Conservation (phyloP, 2,113 vertebrate genomes). For the Paedocypris sp. region DNA sequence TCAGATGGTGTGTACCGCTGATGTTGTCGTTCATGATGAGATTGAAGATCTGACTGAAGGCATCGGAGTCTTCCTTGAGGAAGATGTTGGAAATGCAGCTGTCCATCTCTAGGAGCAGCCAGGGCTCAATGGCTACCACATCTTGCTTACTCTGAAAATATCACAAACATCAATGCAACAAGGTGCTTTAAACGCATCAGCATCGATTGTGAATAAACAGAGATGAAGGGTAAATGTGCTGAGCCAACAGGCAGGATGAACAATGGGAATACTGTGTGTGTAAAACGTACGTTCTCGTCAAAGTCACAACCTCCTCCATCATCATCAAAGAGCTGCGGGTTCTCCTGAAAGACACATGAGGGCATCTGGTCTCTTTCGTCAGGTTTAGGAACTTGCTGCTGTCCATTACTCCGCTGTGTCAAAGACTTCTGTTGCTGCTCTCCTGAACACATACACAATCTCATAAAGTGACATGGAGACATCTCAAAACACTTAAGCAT, state of each 20-base stretch:
- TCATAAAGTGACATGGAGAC: no score
- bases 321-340: conserved; percentile 52
- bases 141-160: conserved; percentile 65
- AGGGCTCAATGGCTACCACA: conserved; percentile 66
- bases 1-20: no score
- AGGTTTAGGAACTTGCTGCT: conserved; percentile 43
- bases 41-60: conserved; percentile 82
- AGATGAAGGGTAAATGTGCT: no score
- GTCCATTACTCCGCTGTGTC: conserved; percentile 73
- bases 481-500: no score
- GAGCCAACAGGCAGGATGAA: no score
- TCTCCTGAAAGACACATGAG: conserved; percentile 49
- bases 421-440: conserved; percentile 70
- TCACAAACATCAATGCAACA: neutral
- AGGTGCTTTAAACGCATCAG: no score
- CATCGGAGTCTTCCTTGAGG: conserved; percentile 70
- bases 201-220: no score
- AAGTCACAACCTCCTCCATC: conserved; percentile 56
- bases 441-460: conserved; percentile 50
- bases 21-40: conserved; percentile 83
- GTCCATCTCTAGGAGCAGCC: conserved; percentile 87
- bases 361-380: conserved; percentile 53
- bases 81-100: conserved; percentile 82
- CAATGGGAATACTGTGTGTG: no score
- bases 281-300: conserved; percentile 61